Evolutionary conservation across 2,797 vertebrate genomes (phyloP), one percentile per base, ranked within the genome.

Genomic region (Acanthurus lineatus): DNA sequence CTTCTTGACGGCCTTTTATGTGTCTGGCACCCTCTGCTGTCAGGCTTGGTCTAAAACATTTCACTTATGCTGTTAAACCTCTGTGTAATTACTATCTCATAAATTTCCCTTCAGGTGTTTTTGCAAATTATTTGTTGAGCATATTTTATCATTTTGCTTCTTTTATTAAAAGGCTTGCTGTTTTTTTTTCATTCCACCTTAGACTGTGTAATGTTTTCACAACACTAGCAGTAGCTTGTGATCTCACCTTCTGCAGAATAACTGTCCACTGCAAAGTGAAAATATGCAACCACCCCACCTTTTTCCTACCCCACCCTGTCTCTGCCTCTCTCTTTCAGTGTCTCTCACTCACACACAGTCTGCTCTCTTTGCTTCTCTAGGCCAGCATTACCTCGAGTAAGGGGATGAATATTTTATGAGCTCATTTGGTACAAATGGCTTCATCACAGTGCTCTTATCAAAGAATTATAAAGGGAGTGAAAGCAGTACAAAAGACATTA

Each of bases 321-420:
- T 19, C 20, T 48, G 51, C 52, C 16, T 20, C n/a, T 58, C 45
- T 77, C 53, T 38, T 17, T 22, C 8, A 1, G 14, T 64, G 22
- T 22, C 17, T 28, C 59, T 74, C 49, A 48, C 5, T 1, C n/a
- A 71, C 69, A 48, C 44, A 38, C 42, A 57, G 52, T 79, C 68
- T 76, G 60, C 66, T 53, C 19, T 78, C 79, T 75, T 78, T 84
- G 47, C 69, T 77, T 66, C 49, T 60, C 70, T 38, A 22, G 67
- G 61, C 49, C 69, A 81, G 60, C 79, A 84, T 65, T 89, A 82
- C 69, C 69, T 83, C 71, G 61, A 88, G 74, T 75, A 70, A 67
- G 83, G 70, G 44, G 40, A 85, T 93, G 75, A 86, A 93, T 93
- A 90, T 91, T 93, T 92, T 38, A 93, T 90, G 71, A 79, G 78